Evolutionary conservation across 2,888 invertebrate species (phyloP).

Genomic region (Uloborus plumipes): DNA sequence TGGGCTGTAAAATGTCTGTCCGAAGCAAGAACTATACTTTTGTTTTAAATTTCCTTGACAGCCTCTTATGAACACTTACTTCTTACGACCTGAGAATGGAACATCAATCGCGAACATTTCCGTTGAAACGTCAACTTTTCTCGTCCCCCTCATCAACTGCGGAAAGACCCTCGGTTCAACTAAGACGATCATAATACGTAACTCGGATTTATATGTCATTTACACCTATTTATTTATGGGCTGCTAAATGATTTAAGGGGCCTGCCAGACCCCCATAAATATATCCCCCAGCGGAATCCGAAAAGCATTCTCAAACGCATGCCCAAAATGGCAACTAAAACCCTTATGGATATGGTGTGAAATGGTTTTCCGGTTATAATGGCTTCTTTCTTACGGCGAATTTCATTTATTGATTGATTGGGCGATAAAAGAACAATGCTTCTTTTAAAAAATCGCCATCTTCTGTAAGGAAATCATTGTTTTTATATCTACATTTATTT

Average conservation of each 20-base stretch:
- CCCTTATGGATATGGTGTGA: background rate
- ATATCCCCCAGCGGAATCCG: constrained; percentile 12
- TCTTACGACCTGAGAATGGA: too few species aligned
- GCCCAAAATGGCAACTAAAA: constrained; percentile 22
- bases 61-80: too few species aligned
- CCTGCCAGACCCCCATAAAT: constrained; percentile 54
- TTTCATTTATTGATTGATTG: constrained; percentile 46
- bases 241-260: constrained; percentile 59
- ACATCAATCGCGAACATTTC: too few species aligned
- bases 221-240: constrained; percentile 61
- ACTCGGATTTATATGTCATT: constrained; percentile 55
- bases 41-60: too few species aligned
- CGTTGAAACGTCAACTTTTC: too few species aligned
- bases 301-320: too few species aligned
- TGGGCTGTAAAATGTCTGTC: too few species aligned
- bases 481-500: too few species aligned
- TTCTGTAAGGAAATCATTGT: background rate
- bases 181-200: too few species aligned
- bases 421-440: constrained; percentile 39
- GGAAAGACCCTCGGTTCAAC: too few species aligned
- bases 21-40: too few species aligned
- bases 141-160: too few species aligned
- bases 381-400: constrained; percentile 17
- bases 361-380: constrained; percentile 8
- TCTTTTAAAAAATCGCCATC: constrained; percentile 36